phyloP scores from a whole-genome alignment of 1,140 invertebrate species.

The Lethocerus indicus region DNA sequence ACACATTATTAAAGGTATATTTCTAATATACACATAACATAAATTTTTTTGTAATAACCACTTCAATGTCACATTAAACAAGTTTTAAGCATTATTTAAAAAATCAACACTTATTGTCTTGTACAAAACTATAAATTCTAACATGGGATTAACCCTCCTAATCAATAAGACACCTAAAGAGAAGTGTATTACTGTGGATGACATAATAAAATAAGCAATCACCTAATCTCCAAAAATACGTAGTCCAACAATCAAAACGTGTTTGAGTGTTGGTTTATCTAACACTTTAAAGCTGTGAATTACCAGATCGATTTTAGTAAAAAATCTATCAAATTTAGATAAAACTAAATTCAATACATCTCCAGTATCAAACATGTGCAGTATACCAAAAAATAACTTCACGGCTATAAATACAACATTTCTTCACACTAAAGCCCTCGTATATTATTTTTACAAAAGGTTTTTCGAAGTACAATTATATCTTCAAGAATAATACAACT shows the following conservation, averaged over 20 bases:
- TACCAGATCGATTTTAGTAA: neutral
- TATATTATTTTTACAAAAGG: neutral
- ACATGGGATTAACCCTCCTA: neutral
- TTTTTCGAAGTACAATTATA: neutral
- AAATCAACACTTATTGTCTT: slow-evolving; percentile 1
- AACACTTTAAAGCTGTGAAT: slow-evolving; percentile 7
- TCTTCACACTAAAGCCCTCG: neutral
- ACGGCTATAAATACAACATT: neutral
- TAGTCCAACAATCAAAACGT: neutral
- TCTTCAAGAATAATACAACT: neutral
- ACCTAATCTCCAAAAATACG: neutral
- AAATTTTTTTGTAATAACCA: no score
- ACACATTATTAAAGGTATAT: no score
- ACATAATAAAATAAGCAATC: neutral
- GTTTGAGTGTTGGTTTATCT: neutral
- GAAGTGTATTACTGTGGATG: neutral
- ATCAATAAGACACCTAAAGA: neutral
- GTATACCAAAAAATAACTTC: neutral
- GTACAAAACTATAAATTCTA: neutral
- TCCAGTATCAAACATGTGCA: neutral
- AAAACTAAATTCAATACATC: neutral
- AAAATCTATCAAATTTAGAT: no score
- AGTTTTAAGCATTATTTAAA: neutral
- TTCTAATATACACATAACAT: no score
- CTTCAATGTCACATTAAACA: no score